phyloP scores from a whole-genome alignment of 1,140 invertebrate species.

The Aphelenchoides avenae region DNA sequence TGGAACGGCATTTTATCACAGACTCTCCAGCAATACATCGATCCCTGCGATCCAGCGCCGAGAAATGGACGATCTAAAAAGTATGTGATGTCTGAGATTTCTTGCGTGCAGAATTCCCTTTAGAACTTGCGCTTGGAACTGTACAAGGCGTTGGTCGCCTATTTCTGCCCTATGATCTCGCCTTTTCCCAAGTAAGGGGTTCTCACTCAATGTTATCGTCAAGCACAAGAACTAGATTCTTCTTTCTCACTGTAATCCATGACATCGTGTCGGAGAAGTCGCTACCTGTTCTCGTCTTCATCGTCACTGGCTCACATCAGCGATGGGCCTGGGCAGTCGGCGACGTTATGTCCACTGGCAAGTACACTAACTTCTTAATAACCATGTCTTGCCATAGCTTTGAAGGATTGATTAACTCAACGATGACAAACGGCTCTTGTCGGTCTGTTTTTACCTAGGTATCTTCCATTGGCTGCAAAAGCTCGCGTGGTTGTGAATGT shows the following conservation, averaged over 20 bases:
- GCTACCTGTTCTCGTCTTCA: conserved; percentile 55
- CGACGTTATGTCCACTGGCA: conserved; percentile 57
- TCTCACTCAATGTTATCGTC: no score
- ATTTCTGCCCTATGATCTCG: conserved; percentile 51
- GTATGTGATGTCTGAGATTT: background rate
- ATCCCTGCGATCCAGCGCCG: background rate
- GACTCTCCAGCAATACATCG: background rate
- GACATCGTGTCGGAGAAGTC: conserved; percentile 52
- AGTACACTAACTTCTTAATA: no score
- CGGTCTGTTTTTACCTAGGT: no score
- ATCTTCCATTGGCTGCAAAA: no score
- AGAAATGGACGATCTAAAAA: conserved; percentile 6
- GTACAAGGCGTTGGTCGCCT: conserved; percentile 52
- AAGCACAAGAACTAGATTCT: no score
- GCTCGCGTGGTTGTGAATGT: no score
- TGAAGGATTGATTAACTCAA: conserved; percentile 1
- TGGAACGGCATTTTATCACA: background rate
- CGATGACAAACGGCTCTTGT: no score
- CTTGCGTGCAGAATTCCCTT: conserved; percentile 8
- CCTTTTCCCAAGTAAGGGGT: conserved; percentile 59
- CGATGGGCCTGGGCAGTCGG: conserved; percentile 58
- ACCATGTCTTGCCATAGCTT: conserved; percentile 12
- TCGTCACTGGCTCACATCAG: conserved; percentile 54
- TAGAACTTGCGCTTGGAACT: conserved; percentile 47
- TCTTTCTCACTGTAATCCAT: conserved; percentile 57